Conservation (phyloP, 2,888 invertebrate genomes). For the Merodon equestris region DNA sequence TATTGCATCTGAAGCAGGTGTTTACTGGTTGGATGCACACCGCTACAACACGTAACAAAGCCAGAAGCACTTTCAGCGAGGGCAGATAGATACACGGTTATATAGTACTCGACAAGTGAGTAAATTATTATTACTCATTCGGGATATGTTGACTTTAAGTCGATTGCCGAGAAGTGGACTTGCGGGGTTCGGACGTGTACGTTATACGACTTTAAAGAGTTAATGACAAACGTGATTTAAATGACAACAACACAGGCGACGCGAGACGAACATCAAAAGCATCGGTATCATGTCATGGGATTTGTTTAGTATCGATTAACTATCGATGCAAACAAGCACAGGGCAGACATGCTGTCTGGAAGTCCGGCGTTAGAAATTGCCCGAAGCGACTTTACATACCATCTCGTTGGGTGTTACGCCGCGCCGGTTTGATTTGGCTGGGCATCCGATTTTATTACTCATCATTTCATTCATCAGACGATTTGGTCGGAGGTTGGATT, state of each 20-base stretch:
- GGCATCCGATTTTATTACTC: no score
- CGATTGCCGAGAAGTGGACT: background rate
- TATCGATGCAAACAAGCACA: background rate
- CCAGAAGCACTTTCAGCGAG: slow-evolving; percentile 23
- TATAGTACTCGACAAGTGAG: slow-evolving; percentile 10
- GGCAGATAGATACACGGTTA: background rate
- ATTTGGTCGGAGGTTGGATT: no score
- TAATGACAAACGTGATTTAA: slow-evolving; percentile 31
- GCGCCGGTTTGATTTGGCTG: no score
- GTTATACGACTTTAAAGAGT: background rate
- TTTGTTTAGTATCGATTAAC: no score
- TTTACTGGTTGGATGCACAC: slow-evolving; percentile 56
- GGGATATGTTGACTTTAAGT: background rate
- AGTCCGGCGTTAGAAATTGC: background rate
- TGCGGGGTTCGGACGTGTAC: background rate
- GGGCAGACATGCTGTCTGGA: slow-evolving; percentile 2
- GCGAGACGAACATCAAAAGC: background rate
- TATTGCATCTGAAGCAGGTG: slow-evolving; percentile 68
- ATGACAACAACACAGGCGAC: slow-evolving; percentile 19
- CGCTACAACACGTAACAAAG: slow-evolving; percentile 36
- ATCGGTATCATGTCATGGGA: background rate
- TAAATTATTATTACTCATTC: slow-evolving; percentile 30
- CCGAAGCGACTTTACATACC: no score
- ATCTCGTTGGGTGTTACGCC: no score
- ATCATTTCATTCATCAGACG: no score